Conservation (phyloP, 2,797 vertebrate species). For the Cirrhinus mrigala region DNA sequence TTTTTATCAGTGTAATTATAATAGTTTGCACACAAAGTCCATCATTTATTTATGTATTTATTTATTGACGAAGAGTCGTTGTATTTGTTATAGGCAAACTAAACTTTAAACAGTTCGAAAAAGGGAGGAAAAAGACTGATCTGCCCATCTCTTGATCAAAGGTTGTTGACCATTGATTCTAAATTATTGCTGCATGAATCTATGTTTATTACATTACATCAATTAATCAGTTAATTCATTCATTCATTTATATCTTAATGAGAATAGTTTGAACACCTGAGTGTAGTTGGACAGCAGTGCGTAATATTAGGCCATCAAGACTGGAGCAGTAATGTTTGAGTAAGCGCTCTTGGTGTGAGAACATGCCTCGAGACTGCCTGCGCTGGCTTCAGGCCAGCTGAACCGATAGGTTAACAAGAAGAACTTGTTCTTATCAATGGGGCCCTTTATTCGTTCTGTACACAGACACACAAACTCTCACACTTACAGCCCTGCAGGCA, state of each 20-base stretch:
- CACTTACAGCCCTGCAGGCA: constrained; percentile 38
- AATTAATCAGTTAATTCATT: not conserved
- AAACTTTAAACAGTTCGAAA: no score
- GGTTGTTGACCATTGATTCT: no score
- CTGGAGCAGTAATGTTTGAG: constrained; percentile 56
- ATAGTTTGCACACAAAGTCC: no score
- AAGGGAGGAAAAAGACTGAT: no score
- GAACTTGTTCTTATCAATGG: constrained; percentile 85
- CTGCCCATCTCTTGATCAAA: no score
- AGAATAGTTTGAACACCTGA: not conserved
- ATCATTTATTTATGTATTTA: no score
- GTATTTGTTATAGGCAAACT: no score
- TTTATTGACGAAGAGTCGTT: no score
- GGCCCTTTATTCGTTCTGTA: constrained; percentile 73
- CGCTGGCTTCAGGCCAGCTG: constrained; percentile 71
- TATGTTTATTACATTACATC: no score
- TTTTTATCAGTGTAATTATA: no score
- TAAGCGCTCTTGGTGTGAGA: constrained; percentile 68
- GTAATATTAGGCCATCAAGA: constrained; percentile 14
- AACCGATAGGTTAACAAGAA: constrained; percentile 82
- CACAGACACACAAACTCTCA: constrained; percentile 53
- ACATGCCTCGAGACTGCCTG: constrained; percentile 69
- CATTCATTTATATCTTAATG: no score
- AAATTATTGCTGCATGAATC: no score
- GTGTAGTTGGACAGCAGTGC: constrained; percentile 34